These are phyloP conservation scores for Poecilia wingei DNA, from an alignment of 2,797 vertebrate genomes.

Conservation along the genomic window DNA sequence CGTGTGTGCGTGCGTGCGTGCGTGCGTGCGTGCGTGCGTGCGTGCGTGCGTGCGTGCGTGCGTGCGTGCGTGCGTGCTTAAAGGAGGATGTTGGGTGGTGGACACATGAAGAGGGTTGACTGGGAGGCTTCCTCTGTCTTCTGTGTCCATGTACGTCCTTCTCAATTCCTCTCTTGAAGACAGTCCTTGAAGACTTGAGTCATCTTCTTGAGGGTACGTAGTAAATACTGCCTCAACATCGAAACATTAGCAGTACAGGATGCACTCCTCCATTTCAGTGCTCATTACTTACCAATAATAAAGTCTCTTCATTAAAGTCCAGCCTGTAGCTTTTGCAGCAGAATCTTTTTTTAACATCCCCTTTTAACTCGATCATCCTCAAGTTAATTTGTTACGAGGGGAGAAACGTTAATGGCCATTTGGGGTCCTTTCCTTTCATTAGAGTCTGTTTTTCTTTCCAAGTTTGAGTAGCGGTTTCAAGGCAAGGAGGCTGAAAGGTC, in stretches of 20 bases:
- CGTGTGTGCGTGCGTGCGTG: conserved; percentile 3
- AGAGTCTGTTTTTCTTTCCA: conserved; percentile 41
- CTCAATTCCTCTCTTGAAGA: conserved; percentile 57
- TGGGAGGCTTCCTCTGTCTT: conserved; percentile 70
- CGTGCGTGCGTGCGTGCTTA: conserved; percentile 34
- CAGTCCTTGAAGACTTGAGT: conserved; percentile 70
- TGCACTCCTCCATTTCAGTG: conserved; percentile 59
- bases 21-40: not conserved
- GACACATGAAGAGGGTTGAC: conserved; percentile 71
- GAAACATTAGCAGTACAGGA: conserved; percentile 58
- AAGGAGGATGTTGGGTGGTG: conserved; percentile 56
- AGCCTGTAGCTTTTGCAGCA: conserved; percentile 65
- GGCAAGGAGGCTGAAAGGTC: conserved; percentile 56
- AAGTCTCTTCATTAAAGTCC: conserved; percentile 74
- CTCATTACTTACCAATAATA: conserved; percentile 74
- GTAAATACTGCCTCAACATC: conserved; percentile 64
- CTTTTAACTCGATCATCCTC: conserved; percentile 59
- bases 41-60: conserved; percentile 18
- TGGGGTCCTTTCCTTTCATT: conserved; percentile 53
- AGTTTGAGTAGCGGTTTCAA: conserved; percentile 57
- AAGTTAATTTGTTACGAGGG: conserved; percentile 61
- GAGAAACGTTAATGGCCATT: conserved; percentile 58
- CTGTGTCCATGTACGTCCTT: conserved; percentile 46
- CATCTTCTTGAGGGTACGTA: conserved; percentile 58
- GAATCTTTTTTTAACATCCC: conserved; percentile 54